Evolutionary conservation across 2,888 invertebrate species (phyloP).

Genomic region (Macaria liturata): DNA sequence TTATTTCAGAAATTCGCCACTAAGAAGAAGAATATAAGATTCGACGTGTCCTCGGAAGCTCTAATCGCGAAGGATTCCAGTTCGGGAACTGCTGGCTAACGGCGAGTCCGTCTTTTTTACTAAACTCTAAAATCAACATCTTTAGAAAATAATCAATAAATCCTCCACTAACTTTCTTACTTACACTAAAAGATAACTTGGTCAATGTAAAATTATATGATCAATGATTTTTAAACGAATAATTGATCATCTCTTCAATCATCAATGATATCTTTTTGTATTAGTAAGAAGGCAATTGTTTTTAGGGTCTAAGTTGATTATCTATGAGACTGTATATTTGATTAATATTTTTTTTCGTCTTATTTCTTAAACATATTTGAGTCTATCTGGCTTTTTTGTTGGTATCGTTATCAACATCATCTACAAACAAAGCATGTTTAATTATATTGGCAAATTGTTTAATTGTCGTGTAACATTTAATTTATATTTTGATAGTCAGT

Average conservation of each 20-base stretch:
- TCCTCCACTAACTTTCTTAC: not conserved
- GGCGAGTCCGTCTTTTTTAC: constrained; percentile 4
- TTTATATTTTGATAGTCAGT: too few species aligned
- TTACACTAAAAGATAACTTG: too few species aligned
- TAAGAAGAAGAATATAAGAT: constrained; percentile 75
- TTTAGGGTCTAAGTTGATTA: constrained; percentile 16
- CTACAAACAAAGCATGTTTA: too few species aligned
- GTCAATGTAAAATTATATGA: too few species aligned
- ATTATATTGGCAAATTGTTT: too few species aligned
- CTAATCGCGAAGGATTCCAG: constrained; percentile 59
- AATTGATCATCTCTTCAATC: too few species aligned
- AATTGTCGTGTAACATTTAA: too few species aligned
- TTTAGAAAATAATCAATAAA: constrained; percentile 3
- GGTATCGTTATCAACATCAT: too few species aligned
- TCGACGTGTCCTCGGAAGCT: constrained; percentile 73
- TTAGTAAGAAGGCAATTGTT: not conserved
- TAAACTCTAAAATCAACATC: constrained; percentile 11
- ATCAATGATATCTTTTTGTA: too few species aligned
- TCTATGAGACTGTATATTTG: constrained; percentile 27
- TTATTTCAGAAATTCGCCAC: constrained; percentile 57
- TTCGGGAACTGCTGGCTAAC: constrained; percentile 54
- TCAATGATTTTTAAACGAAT: too few species aligned
- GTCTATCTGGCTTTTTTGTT: not conserved
- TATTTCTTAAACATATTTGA: constrained; percentile 6
- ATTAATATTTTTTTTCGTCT: constrained; percentile 14